These are phyloP conservation scores for Anthoscopus minutus DNA, from an alignment of 2,113 vertebrate species.

Conservation along the genomic window DNA sequence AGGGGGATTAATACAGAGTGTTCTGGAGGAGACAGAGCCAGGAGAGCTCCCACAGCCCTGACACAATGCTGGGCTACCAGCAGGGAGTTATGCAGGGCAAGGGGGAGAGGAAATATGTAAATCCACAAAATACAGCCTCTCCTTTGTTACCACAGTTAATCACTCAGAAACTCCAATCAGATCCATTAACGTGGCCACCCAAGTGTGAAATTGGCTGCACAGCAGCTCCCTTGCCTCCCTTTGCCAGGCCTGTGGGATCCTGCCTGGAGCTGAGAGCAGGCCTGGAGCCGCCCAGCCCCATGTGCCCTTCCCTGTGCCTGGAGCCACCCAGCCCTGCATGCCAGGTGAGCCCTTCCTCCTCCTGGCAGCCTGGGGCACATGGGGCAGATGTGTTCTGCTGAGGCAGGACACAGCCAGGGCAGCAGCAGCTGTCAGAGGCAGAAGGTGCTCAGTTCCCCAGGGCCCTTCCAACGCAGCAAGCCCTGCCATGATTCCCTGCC, in stretches of 20 bases:
- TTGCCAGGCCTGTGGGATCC: neutral
- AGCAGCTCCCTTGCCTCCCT: neutral
- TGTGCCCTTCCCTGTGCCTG: neutral
- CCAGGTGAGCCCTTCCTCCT: neutral
- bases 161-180: constrained; percentile 51
- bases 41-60: neutral
- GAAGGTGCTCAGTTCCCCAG: neutral
- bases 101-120: neutral
- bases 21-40: neutral
- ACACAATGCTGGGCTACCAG: neutral
- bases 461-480: neutral
- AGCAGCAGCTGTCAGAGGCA: neutral
- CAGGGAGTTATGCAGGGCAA: neutral
- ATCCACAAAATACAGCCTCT: constrained; percentile 23
- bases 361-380: rapidly evolving
- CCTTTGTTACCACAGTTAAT: constrained; percentile 21
- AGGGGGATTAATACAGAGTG: neutral
- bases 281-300: neutral
- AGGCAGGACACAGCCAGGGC: neutral
- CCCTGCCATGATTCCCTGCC: neutral
- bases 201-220: constrained; percentile 64
- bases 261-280: neutral
- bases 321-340: neutral
- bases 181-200: constrained; percentile 56
- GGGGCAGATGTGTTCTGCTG: rapidly evolving